phyloP scores from a whole-genome alignment of 1,140 invertebrate species.

The Diorhabda elongata region DNA sequence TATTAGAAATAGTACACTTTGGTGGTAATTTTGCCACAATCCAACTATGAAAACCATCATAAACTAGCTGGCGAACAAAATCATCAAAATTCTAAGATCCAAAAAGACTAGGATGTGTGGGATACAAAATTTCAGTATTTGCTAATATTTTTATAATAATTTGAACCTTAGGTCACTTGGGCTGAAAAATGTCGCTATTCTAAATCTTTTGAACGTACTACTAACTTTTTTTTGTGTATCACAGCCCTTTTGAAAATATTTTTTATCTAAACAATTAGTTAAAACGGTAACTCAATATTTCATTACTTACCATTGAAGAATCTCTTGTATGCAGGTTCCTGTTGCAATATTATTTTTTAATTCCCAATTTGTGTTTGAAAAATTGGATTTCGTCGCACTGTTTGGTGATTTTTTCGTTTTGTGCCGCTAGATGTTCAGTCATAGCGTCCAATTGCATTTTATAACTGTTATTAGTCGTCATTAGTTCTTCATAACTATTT shows the following conservation, averaged over 20 bases:
- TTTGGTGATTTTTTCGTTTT: conserved; percentile 81
- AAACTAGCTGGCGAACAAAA: too few species aligned
- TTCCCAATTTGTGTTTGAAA: conserved; percentile 37
- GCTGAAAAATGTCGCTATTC: background rate
- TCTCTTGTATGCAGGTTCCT: too few species aligned
- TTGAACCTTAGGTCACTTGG: background rate
- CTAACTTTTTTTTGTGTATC: background rate
- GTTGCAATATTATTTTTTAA: conserved; percentile 32
- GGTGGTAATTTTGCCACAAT: too few species aligned
- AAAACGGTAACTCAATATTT: background rate
- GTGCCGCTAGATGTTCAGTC: conserved; percentile 86
- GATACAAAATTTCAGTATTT: background rate
- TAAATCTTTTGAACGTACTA: background rate
- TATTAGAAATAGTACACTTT: too few species aligned
- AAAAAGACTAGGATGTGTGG: too few species aligned
- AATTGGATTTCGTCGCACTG: conserved; percentile 72
- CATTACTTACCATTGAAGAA: too few species aligned
- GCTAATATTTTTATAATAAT: background rate
- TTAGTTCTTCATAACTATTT: conserved; percentile 45
- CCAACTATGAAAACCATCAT: too few species aligned
- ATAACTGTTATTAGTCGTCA: conserved; percentile 75
- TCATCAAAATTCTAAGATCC: too few species aligned
- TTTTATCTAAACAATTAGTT: background rate
- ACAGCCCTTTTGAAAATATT: background rate
- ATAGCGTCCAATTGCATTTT: conserved; percentile 84